A percentile compares a stretch with the other conserved stretches of the same genome.
Conservation (phyloP, 2,797 vertebrate species). For the Bradypodion pumilum region DNA sequence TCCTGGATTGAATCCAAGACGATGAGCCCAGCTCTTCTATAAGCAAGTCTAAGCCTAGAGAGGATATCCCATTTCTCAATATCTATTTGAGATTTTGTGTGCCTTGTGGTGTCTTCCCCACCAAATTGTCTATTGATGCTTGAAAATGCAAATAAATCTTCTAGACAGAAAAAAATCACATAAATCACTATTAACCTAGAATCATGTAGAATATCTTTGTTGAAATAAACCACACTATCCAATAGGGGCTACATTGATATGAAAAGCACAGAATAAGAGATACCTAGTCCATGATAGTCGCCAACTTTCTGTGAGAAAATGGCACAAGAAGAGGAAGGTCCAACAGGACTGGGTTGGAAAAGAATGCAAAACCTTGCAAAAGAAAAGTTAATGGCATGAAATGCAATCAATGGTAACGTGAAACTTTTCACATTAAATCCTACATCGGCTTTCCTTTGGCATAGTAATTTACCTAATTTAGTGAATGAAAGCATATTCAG, state of each 20-base stretch:
- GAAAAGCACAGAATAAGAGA: too few species aligned
- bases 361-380: background rate
- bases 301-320: too few species aligned
- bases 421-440: conserved; percentile 9
- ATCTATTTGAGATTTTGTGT: too few species aligned
- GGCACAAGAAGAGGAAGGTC: too few species aligned
- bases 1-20: background rate
- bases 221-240: background rate
- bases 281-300: too few species aligned
- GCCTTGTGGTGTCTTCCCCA: too few species aligned
- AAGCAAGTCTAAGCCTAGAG: too few species aligned
- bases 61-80: too few species aligned
- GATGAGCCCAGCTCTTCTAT: too few species aligned
- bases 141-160: background rate
- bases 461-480: conserved; percentile 23
- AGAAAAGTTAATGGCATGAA: background rate
- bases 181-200: background rate
- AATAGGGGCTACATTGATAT: too few species aligned
- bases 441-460: conserved; percentile 5
- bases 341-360: background rate
- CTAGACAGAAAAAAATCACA: background rate
- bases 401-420: background rate
- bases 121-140: background rate
- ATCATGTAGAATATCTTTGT: background rate
- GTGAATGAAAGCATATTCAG: background rate